Base-by-base conservation (phyloP, 92 coral and sea anemone genomes). In the Muricea muricata region DNA sequence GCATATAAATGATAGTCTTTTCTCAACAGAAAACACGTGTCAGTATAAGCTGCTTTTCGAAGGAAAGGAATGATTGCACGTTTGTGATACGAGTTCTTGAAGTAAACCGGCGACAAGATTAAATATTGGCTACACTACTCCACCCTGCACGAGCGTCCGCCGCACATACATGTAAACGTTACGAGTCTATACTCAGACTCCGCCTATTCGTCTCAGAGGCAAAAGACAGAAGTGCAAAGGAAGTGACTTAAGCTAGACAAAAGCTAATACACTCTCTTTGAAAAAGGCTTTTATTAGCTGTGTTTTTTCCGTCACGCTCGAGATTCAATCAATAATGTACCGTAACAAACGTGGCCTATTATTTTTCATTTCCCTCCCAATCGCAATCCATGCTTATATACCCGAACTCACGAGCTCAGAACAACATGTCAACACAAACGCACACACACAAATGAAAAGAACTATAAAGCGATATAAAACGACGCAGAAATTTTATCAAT, bases 81-180 rank as follows among this genome's bases (percentile, higher is more conserved):
- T 23, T 73, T 52, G 18, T 41, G 35, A 45, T 68, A 68, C 15
- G 48, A 33, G 47, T 34, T 73, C 31, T 20, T 9, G 17, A 42
- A 41, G 31, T 41, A 23, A 75, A 52, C 66, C 35, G 79, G 60
- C 60, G 33, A 73, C 57, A 29, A 39, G 57, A 39, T 41, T 12
- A 73, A 3, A 73, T 42, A 39, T 73, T 63, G 70, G 70, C 70
- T 25, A 28, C 15, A 12, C 70, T 63, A 6, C 18, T 39, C 37
- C 15, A 20, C 70, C 37, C 37, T 63, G 70, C 70, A 63, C 28
- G 65, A 57, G 65, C 65, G 65, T 57, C 65, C 65, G 65, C 65
- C 31, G 65, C 30, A 57, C 6, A 21, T 28, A 57, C 9, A 57
- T 57, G 65, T 20, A 57, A 57, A 57, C 65, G 31, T 57, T 20